Evolutionary conservation across 2,888 invertebrate genomes (phyloP), one percentile per base, ranked within the genome.

Genomic region (Altica lythri): DNA sequence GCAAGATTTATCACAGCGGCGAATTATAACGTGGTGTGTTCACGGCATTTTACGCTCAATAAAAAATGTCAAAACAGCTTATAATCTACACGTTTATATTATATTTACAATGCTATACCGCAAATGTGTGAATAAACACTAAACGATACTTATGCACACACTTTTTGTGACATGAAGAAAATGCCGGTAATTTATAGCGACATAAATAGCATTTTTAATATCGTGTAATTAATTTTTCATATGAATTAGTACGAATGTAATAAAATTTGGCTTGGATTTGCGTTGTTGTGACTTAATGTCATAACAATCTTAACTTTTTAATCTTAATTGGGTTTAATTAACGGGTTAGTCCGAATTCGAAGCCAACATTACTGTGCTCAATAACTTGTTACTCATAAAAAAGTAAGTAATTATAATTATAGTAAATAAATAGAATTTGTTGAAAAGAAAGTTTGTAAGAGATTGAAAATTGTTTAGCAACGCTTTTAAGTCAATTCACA

Each of bases 51-150:
- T 63, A 64, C 62, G 65, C 63, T 56, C 62, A 62, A 65, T 65
- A 60, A 65, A 65, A 62, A 65, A 57, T 61, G 65, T 65, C 65
- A 65, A 65, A 65, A 64, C 62, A 64, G 59, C 60, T 65, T 63
- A 62, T 54, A 55, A 55, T 59, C 58, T 60, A 53, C 51, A 60
- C 56, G 52, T 59, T 64, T 64, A 47, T 47, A 47, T 37, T 47
- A 47, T 47, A 54, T 49, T 49, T 34, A 48, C 48, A 38, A 44
- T 48, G 34, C 37, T 16, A 10, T 9, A 32, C 30, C 32, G 32
- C 32, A 29, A 43, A 54, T 54, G 48, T 37, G 46, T 19, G 44
- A 47, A 19, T 37, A 37, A 37, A 37, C 35, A 35, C 27, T 29
- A 13, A 47, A 37, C 29, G 37, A 47, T 47, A 29, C 44, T 44